Evolutionary conservation across 2,888 invertebrate genomes (phyloP).

Genomic region (Aproaerema taeniolella): DNA sequence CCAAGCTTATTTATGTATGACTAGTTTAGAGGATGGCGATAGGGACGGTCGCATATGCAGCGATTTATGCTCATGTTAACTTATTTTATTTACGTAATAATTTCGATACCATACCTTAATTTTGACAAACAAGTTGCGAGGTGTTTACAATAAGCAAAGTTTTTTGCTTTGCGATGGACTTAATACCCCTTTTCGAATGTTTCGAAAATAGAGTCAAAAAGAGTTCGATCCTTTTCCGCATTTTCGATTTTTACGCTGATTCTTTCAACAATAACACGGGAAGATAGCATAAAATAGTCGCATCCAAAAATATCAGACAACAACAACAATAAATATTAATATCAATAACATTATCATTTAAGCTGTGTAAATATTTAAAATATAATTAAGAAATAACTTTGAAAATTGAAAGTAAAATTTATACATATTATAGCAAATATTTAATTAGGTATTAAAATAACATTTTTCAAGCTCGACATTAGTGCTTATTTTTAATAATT

Average conservation of each 20-base stretch:
- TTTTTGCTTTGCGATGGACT: slow-evolving; percentile 21
- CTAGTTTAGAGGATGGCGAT: slow-evolving; percentile 78
- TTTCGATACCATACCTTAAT: slow-evolving; percentile 59
- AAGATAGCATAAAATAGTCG: slow-evolving; percentile 64
- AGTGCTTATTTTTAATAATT: slow-evolving; percentile 48
- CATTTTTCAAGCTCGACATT: slow-evolving; percentile 71
- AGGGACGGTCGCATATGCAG: slow-evolving; percentile 72
- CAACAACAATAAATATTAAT: slow-evolving; percentile 67
- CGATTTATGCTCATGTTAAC: slow-evolving; percentile 60
- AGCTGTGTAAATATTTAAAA: slow-evolving; percentile 73
- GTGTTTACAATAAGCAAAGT: slow-evolving; percentile 53
- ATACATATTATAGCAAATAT: slow-evolving; percentile 64
- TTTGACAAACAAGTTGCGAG: slow-evolving; percentile 67
- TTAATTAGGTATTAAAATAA: slow-evolving; percentile 67
- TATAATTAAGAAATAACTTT: slow-evolving; percentile 64
- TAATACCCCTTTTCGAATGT: neutral
- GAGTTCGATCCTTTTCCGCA: too few relatives aligned
- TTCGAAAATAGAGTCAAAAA: too few relatives aligned
- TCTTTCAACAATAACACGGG: slow-evolving; percentile 48
- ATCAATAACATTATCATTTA: slow-evolving; percentile 68
- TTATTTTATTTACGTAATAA: slow-evolving; percentile 56
- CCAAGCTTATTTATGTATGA: slow-evolving; percentile 61
- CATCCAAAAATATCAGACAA: slow-evolving; percentile 73
- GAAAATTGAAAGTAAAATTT: slow-evolving; percentile 44
- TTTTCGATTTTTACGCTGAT: slow-evolving; percentile 32